Percentiles rank a stretch among this genome's conserved stretches.
Conservation (phyloP, 2,888 invertebrate species). For the Caenorhabditis sp. region DNA sequence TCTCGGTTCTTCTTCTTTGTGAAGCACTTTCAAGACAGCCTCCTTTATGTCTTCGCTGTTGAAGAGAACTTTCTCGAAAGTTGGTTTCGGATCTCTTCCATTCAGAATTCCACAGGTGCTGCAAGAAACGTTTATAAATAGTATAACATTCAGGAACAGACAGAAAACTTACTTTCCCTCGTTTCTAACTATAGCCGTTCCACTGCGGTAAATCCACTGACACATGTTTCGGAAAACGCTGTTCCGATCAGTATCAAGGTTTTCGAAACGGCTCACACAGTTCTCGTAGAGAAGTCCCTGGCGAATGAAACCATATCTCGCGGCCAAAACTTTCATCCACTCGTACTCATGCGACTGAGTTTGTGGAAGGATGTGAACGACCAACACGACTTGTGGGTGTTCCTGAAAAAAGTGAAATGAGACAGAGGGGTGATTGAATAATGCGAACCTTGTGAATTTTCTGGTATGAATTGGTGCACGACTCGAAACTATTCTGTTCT, state of each 20-base stretch:
- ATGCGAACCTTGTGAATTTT: slow-evolving; percentile 50
- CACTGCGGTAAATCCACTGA: slow-evolving; percentile 61
- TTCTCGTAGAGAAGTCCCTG: slow-evolving; percentile 81
- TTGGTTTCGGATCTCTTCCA: slow-evolving; percentile 52
- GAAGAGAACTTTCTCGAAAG: slow-evolving; percentile 59
- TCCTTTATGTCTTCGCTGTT: slow-evolving; percentile 67
- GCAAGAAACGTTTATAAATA: neutral
- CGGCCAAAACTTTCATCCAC: slow-evolving; percentile 75
- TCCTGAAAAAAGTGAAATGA: slow-evolving; percentile 52
- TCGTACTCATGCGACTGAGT: slow-evolving; percentile 76
- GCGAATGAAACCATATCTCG: slow-evolving; percentile 74
- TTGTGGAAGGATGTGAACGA: slow-evolving; percentile 79
- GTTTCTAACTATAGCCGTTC: slow-evolving; percentile 36
- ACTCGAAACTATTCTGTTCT: slow-evolving; percentile 31
- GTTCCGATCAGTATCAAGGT: slow-evolving; percentile 54
- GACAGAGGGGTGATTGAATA: neutral
- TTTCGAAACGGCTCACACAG: slow-evolving; percentile 70
- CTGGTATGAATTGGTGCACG: slow-evolving; percentile 62
- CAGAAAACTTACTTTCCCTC: slow-evolving; percentile 55
- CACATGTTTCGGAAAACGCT: slow-evolving; percentile 72
- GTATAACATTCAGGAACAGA: neutral
- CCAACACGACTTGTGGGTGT: slow-evolving; percentile 74
- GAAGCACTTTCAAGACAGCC: slow-evolving; percentile 68
- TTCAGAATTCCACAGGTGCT: slow-evolving; percentile 54
- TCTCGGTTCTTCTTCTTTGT: slow-evolving; percentile 52